These are phyloP conservation scores for Drosophila falleni DNA, from an alignment of 2,888 invertebrate species.

Conservation along the genomic window DNA sequence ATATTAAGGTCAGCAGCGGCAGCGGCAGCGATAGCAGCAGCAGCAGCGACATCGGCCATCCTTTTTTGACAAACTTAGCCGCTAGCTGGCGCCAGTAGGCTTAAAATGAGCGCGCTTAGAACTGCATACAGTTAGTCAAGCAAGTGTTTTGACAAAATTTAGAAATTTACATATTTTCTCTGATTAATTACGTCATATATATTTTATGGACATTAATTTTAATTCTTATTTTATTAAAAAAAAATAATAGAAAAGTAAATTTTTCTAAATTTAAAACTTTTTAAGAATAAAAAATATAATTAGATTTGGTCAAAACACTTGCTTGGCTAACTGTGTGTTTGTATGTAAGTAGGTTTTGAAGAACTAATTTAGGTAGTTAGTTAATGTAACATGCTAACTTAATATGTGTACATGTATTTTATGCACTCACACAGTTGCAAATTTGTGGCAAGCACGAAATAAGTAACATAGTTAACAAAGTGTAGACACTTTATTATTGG, in stretches of 20 bases:
- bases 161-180: too few relatives aligned
- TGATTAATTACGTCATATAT: too few relatives aligned
- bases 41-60: conserved; percentile 31
- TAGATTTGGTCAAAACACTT: too few relatives aligned
- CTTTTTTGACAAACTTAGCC: conserved; percentile 48
- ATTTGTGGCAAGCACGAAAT: conserved; percentile 2
- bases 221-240: too few relatives aligned
- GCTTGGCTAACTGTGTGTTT: not conserved
- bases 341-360: not conserved
- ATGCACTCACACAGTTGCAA: not conserved
- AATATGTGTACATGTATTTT: not conserved
- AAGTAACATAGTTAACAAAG: conserved; percentile 19
- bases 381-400: conserved; percentile 14
- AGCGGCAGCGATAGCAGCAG: conserved; percentile 19
- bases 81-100: conserved; percentile 51
- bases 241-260: too few relatives aligned
- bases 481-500: conserved; percentile 52
- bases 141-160: too few relatives aligned
- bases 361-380: conserved; percentile 1
- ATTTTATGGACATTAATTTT: too few relatives aligned
- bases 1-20: conserved; percentile 68
- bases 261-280: too few relatives aligned
- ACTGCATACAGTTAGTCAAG: not conserved
- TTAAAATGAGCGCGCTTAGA: conserved; percentile 21
- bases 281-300: too few relatives aligned